Evolutionary conservation across 2,888 invertebrate species (phyloP).

Genomic region (Agrochola lota): DNA sequence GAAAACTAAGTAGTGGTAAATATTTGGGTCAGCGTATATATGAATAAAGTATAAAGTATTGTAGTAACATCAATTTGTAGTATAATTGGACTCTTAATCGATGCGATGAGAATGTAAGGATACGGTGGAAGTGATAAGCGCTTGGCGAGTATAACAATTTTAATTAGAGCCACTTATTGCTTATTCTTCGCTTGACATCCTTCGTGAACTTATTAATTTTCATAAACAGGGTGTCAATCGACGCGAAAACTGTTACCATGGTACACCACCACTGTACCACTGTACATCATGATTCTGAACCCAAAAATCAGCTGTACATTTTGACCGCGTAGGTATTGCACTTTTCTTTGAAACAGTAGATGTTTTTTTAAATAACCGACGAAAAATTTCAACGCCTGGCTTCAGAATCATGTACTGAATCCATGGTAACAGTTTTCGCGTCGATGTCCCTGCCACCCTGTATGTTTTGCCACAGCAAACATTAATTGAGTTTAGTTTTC

Average conservation of each 20-base stretch:
- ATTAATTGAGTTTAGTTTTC: neutral
- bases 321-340: no score
- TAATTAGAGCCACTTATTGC: neutral
- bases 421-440: no score
- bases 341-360: no score
- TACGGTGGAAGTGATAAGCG: constrained; percentile 29
- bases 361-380: no score
- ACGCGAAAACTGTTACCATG: no score
- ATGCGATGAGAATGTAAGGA: constrained; percentile 41
- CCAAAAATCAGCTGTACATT: no score
- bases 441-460: no score
- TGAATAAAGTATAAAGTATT: constrained; percentile 65
- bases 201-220: neutral
- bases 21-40: constrained; percentile 78
- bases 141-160: neutral
- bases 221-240: no score
- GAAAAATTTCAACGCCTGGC: no score
- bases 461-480: neutral
- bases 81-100: constrained; percentile 54
- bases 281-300: no score
- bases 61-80: constrained; percentile 41
- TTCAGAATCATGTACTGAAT: no score
- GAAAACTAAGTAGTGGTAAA: constrained; percentile 64
- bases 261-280: no score
- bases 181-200: neutral